Percentiles rank a stretch among this genome's conserved stretches.
Evolutionary conservation across 1,140 invertebrate species (phyloP).

Genomic region (Drosophila equinoxialis): DNA sequence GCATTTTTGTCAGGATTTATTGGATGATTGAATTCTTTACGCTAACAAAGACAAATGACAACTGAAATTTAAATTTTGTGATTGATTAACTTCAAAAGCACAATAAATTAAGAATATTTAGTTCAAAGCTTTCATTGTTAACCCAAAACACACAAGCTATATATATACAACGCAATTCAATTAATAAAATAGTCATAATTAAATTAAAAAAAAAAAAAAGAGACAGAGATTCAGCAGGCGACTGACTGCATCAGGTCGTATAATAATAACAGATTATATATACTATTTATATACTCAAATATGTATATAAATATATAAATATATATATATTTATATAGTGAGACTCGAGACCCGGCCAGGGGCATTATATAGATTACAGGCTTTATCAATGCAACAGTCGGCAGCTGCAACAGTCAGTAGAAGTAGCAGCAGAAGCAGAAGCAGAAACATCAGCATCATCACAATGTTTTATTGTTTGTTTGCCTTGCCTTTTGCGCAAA

Average conservation of each 20-base stretch:
- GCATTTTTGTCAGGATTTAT: slow-evolving; percentile 21
- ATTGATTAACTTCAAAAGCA: not conserved
- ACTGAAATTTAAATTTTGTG: slow-evolving; percentile 44
- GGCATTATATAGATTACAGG: slow-evolving; percentile 60
- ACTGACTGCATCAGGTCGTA: slow-evolving; percentile 43
- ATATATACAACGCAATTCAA: slow-evolving; percentile 59
- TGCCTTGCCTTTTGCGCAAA: slow-evolving; percentile 19
- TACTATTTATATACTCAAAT: slow-evolving; percentile 22
- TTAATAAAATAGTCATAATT: slow-evolving; percentile 78
- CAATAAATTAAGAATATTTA: not conserved
- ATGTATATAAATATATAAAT: not conserved
- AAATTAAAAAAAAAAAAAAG: slow-evolving; percentile 53
- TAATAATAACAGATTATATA: slow-evolving; percentile 40
- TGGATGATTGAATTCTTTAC: not conserved
- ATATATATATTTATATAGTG: slow-evolving; percentile 29
- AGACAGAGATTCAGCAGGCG: not conserved
- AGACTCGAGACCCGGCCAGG: slow-evolving; percentile 50
- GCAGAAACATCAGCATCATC: slow-evolving; percentile 27
- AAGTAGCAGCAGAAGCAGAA: slow-evolving; percentile 42
- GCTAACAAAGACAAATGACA: slow-evolving; percentile 34
- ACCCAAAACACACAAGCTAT: slow-evolving; percentile 6
- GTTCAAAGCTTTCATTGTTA: slow-evolving; percentile 18
- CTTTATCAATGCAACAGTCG: slow-evolving; percentile 59
- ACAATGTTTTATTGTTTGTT: slow-evolving; percentile 45
- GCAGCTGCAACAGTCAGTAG: slow-evolving; percentile 4